Base-by-base conservation (phyloP, 2,113 vertebrate genomes). In the Phyllopteryx taeniolatus region DNA sequence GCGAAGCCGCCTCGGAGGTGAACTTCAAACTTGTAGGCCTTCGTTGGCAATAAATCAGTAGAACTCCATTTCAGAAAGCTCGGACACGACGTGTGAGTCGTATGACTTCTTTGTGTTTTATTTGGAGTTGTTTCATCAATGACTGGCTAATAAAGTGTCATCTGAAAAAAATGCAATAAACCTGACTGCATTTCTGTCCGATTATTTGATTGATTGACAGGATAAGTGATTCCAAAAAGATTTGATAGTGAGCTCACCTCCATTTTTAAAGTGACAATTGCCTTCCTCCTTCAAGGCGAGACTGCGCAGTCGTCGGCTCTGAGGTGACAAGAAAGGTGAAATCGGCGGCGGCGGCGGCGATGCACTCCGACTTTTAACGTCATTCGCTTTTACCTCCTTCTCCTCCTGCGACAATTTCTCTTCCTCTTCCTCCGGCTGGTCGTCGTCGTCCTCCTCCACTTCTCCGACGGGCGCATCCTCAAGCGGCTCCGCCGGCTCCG, bases 191-290 rank as follows among this genome's bases (percentile, higher is more conserved):
- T 5, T 39, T 39, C 6, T 39, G 35, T 39, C 35, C 27, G 27
- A n/a, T 27, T 27, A 27, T 27, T 27, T 27, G 27, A 27, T 1
- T 39, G 1, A 1, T 39, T 39, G 35, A 39, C 6, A 5, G 35
- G 35, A 1, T 1, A 3, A 39, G 35, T 39, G 35, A 6, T 39
- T 39, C 35, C 3, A 1, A 39, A 39, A 39, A 3, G 3, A 39
- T 39, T 39, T 39, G 35, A 46, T 62, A 15, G 4, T 20, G 42
- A 73, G 43, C 94, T 86, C 79, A 98, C 97, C 94, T 91, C 93
- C 94, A 79, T 88, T 93, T 86, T 96, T 99, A 84, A 98, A 98
- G n/a, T 92, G 94, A 0, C 85, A 75, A 60, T 99, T 99, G 67
- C 96, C 97, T 60, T 91, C 91, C 76, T 97, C 96, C 82, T 99